Conservation (phyloP, 2,113 vertebrate genomes). For the Bubo scandiacus region DNA sequence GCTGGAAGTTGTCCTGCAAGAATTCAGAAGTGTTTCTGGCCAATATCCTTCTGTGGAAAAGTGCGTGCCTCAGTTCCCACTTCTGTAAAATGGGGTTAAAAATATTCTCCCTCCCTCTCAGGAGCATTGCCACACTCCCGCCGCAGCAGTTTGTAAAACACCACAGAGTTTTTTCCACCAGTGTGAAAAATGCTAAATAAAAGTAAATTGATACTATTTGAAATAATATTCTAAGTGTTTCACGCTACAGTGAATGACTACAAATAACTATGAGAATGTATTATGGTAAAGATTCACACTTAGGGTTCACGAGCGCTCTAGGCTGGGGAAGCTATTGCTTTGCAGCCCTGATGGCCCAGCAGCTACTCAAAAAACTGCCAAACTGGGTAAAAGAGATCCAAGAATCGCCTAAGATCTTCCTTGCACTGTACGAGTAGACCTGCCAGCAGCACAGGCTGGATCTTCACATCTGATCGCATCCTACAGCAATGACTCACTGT, state of each 20-base stretch:
- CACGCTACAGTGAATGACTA: neutral
- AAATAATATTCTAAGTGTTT: neutral
- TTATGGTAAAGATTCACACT: neutral
- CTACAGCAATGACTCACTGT: neutral
- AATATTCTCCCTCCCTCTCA: neutral
- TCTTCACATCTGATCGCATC: neutral
- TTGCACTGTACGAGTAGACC: accelerated
- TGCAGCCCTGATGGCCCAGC: neutral
- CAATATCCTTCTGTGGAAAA: neutral
- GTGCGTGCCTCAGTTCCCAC: slow-evolving; percentile 10
- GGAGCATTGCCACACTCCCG: neutral
- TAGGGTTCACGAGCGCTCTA: accelerated
- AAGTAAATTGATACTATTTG: slow-evolving; percentile 6
- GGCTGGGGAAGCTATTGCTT: neutral
- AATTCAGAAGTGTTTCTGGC: neutral
- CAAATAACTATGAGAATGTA: neutral
- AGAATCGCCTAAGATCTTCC: accelerated
- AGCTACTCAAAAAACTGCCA: neutral
- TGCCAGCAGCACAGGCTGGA: neutral
- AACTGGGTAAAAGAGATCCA: neutral
- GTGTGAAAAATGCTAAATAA: slow-evolving; percentile 6
- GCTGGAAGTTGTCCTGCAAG: neutral
- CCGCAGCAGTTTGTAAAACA: neutral
- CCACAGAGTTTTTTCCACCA: neutral
- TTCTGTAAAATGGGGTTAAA: slow-evolving; percentile 49